Base-by-base conservation (phyloP, 2,113 vertebrate genomes). In the Terrapene triunguis region DNA sequence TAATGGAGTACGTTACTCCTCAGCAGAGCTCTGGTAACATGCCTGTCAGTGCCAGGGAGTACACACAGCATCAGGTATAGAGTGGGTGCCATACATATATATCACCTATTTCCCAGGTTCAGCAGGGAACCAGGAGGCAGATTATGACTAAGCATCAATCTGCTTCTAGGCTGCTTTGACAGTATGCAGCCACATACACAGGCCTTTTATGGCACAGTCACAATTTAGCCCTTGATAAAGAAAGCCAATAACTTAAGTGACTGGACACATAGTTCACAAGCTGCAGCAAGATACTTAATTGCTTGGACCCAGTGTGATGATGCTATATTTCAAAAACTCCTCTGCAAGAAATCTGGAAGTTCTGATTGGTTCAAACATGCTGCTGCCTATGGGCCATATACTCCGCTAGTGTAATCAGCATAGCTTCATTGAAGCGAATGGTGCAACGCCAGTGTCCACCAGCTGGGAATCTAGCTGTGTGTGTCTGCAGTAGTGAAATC, bases 121-220 rank as follows among this genome's bases (percentile, higher is more conserved):
- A 65, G 62, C 14, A 0, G 62, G 62, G 32, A 35, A 8, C 32
- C 13, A 65, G 13, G 62, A 65, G 62, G 62, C 14, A 65, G 29
- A 65, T 16, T 65, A 32, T 65, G 62, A 62, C 27, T 62, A 29
- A 65, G 14, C 62, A 65, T 65, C 1, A 25, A 72, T 88, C 13
- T 44, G 57, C 47, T 84, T 90, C 42, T 32, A 10, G 2, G 79
- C 76, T 87, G 25, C 69, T 42, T 93, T 3, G 0, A 35, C 50
- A 11, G 0, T 42, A 14, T 0, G 1, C 35, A 79, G 14, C 42
- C 55, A 17, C 8, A 27, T 0, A 0, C 32, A 32, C 62, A 47
- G 85, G 13, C 38, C 10, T 65, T 57, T 24, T 25, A 53, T 21
- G 57, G 80, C 53, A 65, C 27, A 8, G 3, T n/a, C 62, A 65